Evolutionary conservation across 2,888 invertebrate species (phyloP).

Genomic region (Lymantria monacha): DNA sequence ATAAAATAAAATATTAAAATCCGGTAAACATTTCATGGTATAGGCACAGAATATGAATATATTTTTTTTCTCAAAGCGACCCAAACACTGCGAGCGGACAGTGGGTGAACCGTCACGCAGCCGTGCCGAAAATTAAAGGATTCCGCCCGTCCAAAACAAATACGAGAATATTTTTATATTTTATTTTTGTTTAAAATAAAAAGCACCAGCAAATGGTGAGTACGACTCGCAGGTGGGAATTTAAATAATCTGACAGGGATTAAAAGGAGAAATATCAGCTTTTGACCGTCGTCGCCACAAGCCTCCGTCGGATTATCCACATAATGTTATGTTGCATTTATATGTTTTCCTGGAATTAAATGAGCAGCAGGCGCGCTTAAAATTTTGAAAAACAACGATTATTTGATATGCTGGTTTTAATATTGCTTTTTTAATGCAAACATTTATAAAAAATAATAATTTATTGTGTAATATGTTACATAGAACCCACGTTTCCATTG

Average conservation of each 20-base stretch:
- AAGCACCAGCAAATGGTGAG: constrained; percentile 56
- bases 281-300: constrained; percentile 69
- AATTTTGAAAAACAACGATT: constrained; percentile 16
- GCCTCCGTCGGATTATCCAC: constrained; percentile 60
- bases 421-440: no score
- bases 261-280: constrained; percentile 81
- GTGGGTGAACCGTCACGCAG: constrained; percentile 64
- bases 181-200: constrained; percentile 77
- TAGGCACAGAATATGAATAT: constrained; percentile 58
- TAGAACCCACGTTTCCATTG: no score
- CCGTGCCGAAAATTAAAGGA: constrained; percentile 80
- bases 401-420: not conserved
- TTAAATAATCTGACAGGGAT: constrained; percentile 82
- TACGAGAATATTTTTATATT: constrained; percentile 79
- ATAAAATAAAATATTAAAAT: constrained; percentile 41
- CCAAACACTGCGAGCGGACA: constrained; percentile 60
- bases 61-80: constrained; percentile 64
- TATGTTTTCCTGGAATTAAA: constrained; percentile 61
- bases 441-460: no score
- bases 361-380: constrained; percentile 40
- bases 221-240: constrained; percentile 78
- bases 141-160: constrained; percentile 79
- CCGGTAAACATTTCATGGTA: constrained; percentile 43
- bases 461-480: no score
- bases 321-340: constrained; percentile 63